Percentiles rank a stretch among this genome's conserved stretches.
These are phyloP conservation scores for Teleogryllus oceanicus DNA, from an alignment of 2,888 invertebrate species.

Conservation along the genomic window DNA sequence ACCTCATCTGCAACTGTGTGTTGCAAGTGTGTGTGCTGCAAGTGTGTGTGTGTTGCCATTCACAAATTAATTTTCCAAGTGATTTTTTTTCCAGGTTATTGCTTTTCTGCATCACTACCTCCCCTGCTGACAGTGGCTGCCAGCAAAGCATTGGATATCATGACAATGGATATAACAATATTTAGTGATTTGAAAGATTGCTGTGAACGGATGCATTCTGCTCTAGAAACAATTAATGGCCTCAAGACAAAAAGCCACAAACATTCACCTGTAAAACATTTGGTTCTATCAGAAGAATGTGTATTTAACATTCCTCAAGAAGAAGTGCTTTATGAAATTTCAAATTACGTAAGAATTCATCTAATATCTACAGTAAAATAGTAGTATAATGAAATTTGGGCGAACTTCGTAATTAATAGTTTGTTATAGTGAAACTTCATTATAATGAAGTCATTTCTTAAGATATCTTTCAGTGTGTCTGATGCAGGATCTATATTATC, in stretches of 20 bases:
- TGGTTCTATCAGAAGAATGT: constrained; percentile 55
- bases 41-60: too few species aligned
- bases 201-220: constrained; percentile 58
- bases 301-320: background rate
- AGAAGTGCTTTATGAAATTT: background rate
- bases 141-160: constrained; percentile 69
- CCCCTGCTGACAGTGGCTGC: constrained; percentile 89
- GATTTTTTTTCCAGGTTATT: constrained; percentile 62
- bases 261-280: constrained; percentile 71
- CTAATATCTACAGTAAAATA: too few species aligned
- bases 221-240: constrained; percentile 48
- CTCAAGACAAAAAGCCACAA: constrained; percentile 57
- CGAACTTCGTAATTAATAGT: too few species aligned
- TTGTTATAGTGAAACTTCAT: background rate
- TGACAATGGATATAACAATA: constrained; percentile 64
- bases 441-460: background rate
- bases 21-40: too few species aligned
- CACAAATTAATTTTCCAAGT: too few species aligned
- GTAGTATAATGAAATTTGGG: too few species aligned
- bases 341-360: constrained; percentile 46
- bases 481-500: too few species aligned
- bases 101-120: constrained; percentile 95
- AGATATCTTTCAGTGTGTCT: background rate
- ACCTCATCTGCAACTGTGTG: too few species aligned
- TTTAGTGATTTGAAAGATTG: constrained; percentile 59